Percentiles rank a stretch among this genome's conserved stretches.
Evolutionary conservation across 2,888 invertebrate species (phyloP).

Genomic region (Crioceris asparagi): DNA sequence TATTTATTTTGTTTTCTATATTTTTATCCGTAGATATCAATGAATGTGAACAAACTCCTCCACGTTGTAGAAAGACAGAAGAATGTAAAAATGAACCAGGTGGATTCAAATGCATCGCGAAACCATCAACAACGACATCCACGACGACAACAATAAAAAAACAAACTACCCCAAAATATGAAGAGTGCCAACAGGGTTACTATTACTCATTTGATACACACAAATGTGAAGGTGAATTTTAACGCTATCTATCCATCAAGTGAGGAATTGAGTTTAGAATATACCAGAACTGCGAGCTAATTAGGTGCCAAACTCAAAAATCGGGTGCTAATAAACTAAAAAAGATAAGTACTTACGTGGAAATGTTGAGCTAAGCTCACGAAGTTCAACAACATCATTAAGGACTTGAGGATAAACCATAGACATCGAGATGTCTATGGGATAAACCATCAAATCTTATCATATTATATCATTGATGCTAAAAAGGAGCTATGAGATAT

Average conservation of each 20-base stretch:
- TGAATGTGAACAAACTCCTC: conserved; percentile 56
- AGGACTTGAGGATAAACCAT: too few species aligned
- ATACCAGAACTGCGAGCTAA: too few species aligned
- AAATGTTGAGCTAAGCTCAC: too few species aligned
- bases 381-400: too few species aligned
- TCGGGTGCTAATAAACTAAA: too few species aligned
- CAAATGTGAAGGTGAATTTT: conserved; percentile 22
- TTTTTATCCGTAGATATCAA: conserved; percentile 55
- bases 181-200: conserved; percentile 24
- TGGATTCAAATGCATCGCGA: conserved; percentile 50
- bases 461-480: too few species aligned
- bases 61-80: conserved; percentile 47
- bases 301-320: too few species aligned
- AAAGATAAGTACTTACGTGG: too few species aligned
- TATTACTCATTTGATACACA: conserved; percentile 16
- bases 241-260: background rate
- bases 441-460: too few species aligned
- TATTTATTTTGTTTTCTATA: background rate
- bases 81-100: conserved; percentile 59
- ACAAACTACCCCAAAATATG: conserved; percentile 8
- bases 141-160: conserved; percentile 11
- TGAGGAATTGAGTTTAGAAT: too few species aligned
- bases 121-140: conserved; percentile 11
- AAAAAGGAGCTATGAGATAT: too few species aligned
- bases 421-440: too few species aligned